A percentile compares a stretch with the other conserved stretches of the same genome.
phyloP scores from a whole-genome alignment of 1,140 invertebrate genomes.

The Chironomus tepperi region DNA sequence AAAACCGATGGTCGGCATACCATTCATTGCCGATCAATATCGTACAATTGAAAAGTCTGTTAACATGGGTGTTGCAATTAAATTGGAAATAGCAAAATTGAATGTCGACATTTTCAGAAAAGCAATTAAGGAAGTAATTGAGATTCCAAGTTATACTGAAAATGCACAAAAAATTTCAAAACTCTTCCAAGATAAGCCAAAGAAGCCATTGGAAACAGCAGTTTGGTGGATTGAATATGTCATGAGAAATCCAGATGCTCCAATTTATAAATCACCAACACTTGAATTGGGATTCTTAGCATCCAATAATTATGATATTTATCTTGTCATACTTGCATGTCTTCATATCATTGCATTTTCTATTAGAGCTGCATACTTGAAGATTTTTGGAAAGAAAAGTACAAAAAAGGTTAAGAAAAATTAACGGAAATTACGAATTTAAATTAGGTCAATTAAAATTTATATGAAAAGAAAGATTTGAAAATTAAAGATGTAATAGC shows the following conservation, averaged over 20 bases:
- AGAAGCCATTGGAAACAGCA: constrained; percentile 39
- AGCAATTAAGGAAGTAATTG: constrained; percentile 28
- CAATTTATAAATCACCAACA: constrained; percentile 31
- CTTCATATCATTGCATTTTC: neutral
- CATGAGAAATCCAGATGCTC: constrained; percentile 41
- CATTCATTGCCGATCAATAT: constrained; percentile 24
- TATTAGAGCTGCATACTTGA: neutral
- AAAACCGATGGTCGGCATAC: constrained; percentile 40
- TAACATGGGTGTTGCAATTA: constrained; percentile 26
- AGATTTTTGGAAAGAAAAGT: neutral
- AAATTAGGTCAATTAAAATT: too few relatives aligned
- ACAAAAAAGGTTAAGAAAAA: neutral
- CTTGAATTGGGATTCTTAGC: constrained; percentile 20
- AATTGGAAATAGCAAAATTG: constrained; percentile 29
- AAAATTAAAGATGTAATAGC: too few relatives aligned
- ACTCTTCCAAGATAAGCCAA: constrained; percentile 44
- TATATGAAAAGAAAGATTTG: too few relatives aligned
- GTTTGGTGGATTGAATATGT: constrained; percentile 44
- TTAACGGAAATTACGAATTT: neutral
- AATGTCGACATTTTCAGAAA: constrained; percentile 28
- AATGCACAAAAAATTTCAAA: constrained; percentile 36
- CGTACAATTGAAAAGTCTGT: constrained; percentile 28
- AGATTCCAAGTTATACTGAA: constrained; percentile 33
- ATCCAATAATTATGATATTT: constrained; percentile 16
- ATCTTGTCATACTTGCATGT: constrained; percentile 1